These are phyloP conservation scores for Muscidifurax raptorellus DNA, from an alignment of 1,140 invertebrate species.

Conservation along the genomic window DNA sequence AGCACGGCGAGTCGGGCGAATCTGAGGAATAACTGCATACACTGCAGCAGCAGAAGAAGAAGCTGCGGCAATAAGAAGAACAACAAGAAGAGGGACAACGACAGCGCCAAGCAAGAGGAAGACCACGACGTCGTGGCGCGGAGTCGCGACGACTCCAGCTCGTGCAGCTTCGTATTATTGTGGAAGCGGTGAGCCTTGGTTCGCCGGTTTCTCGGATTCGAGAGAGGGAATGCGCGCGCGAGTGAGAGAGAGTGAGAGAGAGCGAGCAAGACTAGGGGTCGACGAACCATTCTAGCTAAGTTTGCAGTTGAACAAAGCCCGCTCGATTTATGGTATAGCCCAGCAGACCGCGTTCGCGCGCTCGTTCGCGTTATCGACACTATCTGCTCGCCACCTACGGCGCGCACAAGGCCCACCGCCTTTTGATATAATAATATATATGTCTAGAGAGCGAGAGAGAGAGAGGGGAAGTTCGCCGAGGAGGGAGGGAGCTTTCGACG, in stretches of 20 bases:
- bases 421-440: not conserved
- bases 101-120: not conserved
- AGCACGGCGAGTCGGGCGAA: not conserved
- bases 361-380: conserved; percentile 42
- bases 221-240: not conserved
- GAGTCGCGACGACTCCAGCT: conserved; percentile 4
- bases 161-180: conserved; percentile 24
- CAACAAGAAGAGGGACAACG: conserved; percentile 2
- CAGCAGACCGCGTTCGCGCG: not conserved
- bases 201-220: conserved; percentile 12
- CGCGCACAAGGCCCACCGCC: not conserved
- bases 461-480: conserved; percentile 24
- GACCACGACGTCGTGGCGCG: not conserved
- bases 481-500: conserved; percentile 30
- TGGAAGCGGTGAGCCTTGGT: conserved; percentile 19
- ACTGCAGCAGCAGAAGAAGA: not conserved
- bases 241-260: not conserved
- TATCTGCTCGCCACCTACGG: conserved; percentile 46
- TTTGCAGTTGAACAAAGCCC: conserved; percentile 49
- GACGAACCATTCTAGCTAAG: conserved; percentile 42
- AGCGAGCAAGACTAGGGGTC: conserved; percentile 24
- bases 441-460: not conserved
- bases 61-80: not conserved
- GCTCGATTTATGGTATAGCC: conserved; percentile 48
- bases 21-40: conserved; percentile 36